Base-by-base conservation (phyloP, 2,113 vertebrate species). In the Casuarius casuarius region DNA sequence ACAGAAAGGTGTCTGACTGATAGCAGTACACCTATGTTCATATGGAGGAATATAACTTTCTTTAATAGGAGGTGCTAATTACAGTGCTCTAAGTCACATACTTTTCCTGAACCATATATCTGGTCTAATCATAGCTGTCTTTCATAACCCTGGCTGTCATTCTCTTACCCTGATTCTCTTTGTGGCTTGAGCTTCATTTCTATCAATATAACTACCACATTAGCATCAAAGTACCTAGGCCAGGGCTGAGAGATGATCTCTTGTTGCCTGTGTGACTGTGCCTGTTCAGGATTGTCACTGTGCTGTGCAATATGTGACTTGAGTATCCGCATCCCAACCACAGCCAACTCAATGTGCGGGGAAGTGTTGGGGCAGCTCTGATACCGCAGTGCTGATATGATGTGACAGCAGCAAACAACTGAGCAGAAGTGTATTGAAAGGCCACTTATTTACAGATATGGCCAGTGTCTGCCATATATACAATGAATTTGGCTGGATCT, bases 301-400 rank as follows among this genome's bases (percentile, higher is more conserved):
- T 56, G 2, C 54, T 26, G 0, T 12, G 85, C 46, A 48, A 0
- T 35, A 18, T 7, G 42, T 51, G 65, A 88, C 63, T 42, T 9
- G 21, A 68, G 31, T n/a, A 74, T 59, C n/a, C 56, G 75, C 20
- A 8, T 58, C 49, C 44, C 40, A 71, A 2, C 19, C 59, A 51
- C 72, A 65, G 62, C 11, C 68, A 0, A 2, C 33, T 35, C 1
- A 0, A 10, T 4, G 3, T 68, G 31, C 5, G 44, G 12, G 7
- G 13, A 38, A 3, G 0, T n/a, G 26, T 8, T 71, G 46, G 61
- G 56, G 74, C 28, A 74, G 38, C 21, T 71, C 63, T 9, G 14
- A 42, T 35, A 18, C 11, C 23, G 46, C 12, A 33, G 5, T 85
- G 66, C 35, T 54, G 49, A 19, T 25, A 17, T 33, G 21, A 19